A percentile compares a stretch with the other conserved stretches of the same genome.
Evolutionary conservation across 23 tunicate genomes (phyloP).

Genomic region (Halocynthia roretzi): DNA sequence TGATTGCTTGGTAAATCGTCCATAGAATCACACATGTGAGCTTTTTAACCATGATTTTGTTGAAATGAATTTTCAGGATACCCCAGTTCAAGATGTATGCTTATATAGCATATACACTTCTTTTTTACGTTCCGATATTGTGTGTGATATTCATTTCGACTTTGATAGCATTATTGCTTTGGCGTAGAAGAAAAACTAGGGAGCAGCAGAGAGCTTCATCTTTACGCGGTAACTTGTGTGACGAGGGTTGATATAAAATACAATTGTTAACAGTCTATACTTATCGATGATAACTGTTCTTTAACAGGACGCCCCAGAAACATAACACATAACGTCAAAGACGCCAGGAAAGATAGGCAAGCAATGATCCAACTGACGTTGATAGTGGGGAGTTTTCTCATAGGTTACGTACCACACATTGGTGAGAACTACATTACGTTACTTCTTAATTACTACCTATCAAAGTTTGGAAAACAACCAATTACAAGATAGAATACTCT

Average conservation of each 20-base stretch:
- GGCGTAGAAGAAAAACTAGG: slow-evolving; percentile 1
- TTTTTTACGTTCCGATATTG: background rate
- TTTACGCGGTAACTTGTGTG: background rate
- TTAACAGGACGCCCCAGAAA: background rate
- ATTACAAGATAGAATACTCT: background rate
- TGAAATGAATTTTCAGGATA: background rate
- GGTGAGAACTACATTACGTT: background rate
- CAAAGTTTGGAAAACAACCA: background rate
- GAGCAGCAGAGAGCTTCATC: background rate
- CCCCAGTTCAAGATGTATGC: slow-evolving; percentile 7
- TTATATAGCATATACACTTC: slow-evolving; percentile 3
- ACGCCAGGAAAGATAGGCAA: background rate
- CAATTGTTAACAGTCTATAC: background rate
- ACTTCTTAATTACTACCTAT: too few species aligned
- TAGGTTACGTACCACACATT: slow-evolving; percentile 7
- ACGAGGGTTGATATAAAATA: background rate
- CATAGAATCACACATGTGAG: background rate
- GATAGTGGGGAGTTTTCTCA: slow-evolving; percentile 4
- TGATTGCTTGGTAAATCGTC: background rate
- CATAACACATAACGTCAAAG: background rate
- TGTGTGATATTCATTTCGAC: background rate
- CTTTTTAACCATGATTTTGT: background rate
- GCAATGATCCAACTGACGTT: background rate
- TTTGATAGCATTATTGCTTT: background rate
- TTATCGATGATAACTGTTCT: background rate